These are phyloP conservation scores for Agrypnia vestita DNA, from an alignment of 1,140 invertebrate species.

Conservation along the genomic window DNA sequence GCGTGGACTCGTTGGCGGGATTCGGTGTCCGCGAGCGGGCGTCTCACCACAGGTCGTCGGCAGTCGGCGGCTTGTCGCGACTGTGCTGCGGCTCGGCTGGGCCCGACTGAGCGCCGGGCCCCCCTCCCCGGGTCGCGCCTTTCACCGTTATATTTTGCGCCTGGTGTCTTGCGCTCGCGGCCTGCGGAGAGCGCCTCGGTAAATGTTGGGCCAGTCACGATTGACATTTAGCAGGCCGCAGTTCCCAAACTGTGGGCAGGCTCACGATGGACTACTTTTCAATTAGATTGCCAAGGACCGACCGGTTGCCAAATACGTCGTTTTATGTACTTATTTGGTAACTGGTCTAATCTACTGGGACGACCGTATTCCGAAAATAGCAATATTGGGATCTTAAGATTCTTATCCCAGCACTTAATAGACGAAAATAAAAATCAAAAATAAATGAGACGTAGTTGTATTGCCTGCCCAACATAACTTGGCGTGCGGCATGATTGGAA, in stretches of 20 bases:
- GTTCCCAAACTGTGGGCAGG: slow-evolving; percentile 22
- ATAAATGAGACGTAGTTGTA: too few species aligned
- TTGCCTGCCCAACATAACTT: too few species aligned
- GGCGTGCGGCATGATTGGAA: too few species aligned
- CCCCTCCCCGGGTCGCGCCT: slow-evolving; percentile 9
- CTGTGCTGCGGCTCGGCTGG: not conserved
- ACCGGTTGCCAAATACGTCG: slow-evolving; percentile 24
- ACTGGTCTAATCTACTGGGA: not conserved
- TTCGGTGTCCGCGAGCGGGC: not conserved
- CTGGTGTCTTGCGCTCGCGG: not conserved
- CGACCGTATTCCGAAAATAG: too few species aligned
- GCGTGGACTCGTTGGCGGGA: slow-evolving; percentile 5
- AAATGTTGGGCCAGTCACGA: slow-evolving; percentile 26
- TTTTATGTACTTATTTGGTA: slow-evolving; percentile 8
- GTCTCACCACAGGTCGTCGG: not conserved
- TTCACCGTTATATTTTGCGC: slow-evolving; percentile 21
- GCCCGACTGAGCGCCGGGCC: too few species aligned
- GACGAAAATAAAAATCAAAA: too few species aligned
- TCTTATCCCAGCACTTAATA: too few species aligned
- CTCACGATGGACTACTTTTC: slow-evolving; percentile 20
- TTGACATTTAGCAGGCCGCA: slow-evolving; percentile 25
- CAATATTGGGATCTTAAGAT: too few species aligned
- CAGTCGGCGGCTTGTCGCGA: slow-evolving; percentile 14
- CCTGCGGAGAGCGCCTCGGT: not conserved
- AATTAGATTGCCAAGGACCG: slow-evolving; percentile 27